phyloP scores from a whole-genome alignment of 2,113 vertebrate species.

The Theristicus caerulescens region DNA sequence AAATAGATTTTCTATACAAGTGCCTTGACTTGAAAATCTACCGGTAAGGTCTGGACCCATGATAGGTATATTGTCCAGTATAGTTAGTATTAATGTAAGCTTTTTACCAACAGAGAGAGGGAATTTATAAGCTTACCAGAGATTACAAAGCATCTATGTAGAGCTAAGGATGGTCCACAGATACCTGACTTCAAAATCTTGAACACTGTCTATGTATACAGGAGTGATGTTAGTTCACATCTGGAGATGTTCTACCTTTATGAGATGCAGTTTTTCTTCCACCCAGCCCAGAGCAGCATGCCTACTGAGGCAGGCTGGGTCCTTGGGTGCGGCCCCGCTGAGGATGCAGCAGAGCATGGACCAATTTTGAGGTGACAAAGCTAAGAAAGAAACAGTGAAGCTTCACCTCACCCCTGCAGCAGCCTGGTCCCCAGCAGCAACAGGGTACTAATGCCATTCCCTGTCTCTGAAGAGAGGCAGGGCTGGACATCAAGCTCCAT shows the following conservation, averaged over 20 bases:
- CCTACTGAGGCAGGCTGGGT: neutral
- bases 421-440: neutral
- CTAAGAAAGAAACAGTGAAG: neutral
- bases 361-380: neutral
- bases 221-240: accelerated
- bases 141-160: neutral
- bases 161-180: neutral
- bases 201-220: neutral
- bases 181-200: neutral
- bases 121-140: neutral
- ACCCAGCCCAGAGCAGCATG: accelerated
- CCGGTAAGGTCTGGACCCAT: neutral
- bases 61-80: neutral
- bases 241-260: neutral
- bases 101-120: neutral
- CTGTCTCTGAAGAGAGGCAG: neutral
- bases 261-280: neutral
- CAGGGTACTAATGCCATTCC: accelerated
- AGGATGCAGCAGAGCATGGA: neutral
- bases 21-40: neutral
- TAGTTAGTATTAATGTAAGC: neutral
- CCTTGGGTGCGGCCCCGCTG: accelerated
- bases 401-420: neutral
- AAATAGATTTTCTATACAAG: conserved; percentile 5
- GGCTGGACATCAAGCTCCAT: neutral